Evolutionary conservation across 2,113 vertebrate genomes (phyloP).

Genomic region (Forbesichthys papilliferus): DNA sequence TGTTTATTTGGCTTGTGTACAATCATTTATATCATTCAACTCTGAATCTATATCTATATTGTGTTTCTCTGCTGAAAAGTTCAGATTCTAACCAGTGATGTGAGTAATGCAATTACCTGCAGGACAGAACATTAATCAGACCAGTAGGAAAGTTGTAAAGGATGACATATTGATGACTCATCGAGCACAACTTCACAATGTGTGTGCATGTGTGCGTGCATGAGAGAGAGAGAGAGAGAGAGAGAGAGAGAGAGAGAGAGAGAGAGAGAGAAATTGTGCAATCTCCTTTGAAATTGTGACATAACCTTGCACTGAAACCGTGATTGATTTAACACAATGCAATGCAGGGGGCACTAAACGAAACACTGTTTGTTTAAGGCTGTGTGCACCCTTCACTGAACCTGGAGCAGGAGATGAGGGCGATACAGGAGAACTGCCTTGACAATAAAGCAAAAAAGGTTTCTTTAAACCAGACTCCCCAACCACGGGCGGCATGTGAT

Average conservation of each 20-base stretch:
- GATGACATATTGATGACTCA: conserved; percentile 51
- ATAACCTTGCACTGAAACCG: conserved; percentile 11
- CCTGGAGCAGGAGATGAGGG: conserved; percentile 68
- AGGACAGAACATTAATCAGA: not conserved
- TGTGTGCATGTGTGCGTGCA: conserved; percentile 22
- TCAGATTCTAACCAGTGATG: too few relatives aligned
- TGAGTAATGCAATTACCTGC: too few relatives aligned
- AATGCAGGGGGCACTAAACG: conserved; percentile 2
- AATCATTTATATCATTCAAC: too few relatives aligned
- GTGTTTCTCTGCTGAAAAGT: too few relatives aligned
- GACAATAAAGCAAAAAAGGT: conserved; percentile 65
- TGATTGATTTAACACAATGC: conserved; percentile 31
- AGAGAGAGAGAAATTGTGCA: not conserved
- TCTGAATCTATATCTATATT: too few relatives aligned
- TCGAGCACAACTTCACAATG: conserved; percentile 41
- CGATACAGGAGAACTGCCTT: conserved; percentile 63
- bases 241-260: conserved; percentile 5
- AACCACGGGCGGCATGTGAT: conserved; percentile 56
- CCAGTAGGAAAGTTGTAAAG: conserved; percentile 28
- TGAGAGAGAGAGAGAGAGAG: conserved; percentile 5
- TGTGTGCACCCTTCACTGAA: conserved; percentile 60
- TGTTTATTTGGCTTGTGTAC: not conserved
- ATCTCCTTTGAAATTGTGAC: conserved; percentile 46
- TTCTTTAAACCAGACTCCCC: conserved; percentile 47
- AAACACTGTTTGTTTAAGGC: conserved; percentile 52